These are phyloP conservation scores for Volucella zonaria DNA, from an alignment of 2,888 invertebrate species.

Conservation along the genomic window DNA sequence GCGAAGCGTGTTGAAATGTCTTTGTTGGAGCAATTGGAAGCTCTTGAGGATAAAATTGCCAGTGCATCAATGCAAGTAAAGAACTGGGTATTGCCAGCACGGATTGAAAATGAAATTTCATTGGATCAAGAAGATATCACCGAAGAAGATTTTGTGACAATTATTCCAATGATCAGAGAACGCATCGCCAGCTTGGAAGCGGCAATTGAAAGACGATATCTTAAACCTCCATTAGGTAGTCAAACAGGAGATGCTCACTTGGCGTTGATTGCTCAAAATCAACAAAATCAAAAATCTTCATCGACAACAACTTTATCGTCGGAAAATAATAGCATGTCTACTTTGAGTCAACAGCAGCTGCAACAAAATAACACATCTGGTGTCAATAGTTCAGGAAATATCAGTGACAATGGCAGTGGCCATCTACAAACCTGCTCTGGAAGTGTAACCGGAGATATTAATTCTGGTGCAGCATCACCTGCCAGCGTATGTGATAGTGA, in stretches of 20 bases:
- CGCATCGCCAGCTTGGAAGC: slow-evolving; percentile 92
- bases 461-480: slow-evolving; percentile 77
- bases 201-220: slow-evolving; percentile 95
- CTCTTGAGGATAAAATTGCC: slow-evolving; percentile 93
- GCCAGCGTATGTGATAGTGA: slow-evolving; percentile 82
- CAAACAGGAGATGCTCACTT: slow-evolving; percentile 86
- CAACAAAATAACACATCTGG: slow-evolving; percentile 78
- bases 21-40: slow-evolving; percentile 91
- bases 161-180: slow-evolving; percentile 84
- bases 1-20: slow-evolving; percentile 92
- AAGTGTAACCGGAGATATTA: slow-evolving; percentile 55
- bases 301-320: slow-evolving; percentile 79
- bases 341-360: slow-evolving; percentile 80
- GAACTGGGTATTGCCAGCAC: slow-evolving; percentile 90
- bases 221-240: slow-evolving; percentile 92
- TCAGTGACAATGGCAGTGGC: slow-evolving; percentile 77
- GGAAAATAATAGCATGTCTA: slow-evolving; percentile 82
- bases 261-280: slow-evolving; percentile 84
- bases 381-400: slow-evolving; percentile 80
- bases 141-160: slow-evolving; percentile 84
- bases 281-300: slow-evolving; percentile 79
- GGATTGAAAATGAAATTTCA: slow-evolving; percentile 84
- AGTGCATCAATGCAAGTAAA: slow-evolving; percentile 95
- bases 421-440: slow-evolving; percentile 56
- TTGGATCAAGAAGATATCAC: slow-evolving; percentile 83